Evolutionary conservation across 2,888 invertebrate genomes (phyloP), one percentile per base, ranked within the genome.

Genomic region (Pristionchus arcanus): DNA sequence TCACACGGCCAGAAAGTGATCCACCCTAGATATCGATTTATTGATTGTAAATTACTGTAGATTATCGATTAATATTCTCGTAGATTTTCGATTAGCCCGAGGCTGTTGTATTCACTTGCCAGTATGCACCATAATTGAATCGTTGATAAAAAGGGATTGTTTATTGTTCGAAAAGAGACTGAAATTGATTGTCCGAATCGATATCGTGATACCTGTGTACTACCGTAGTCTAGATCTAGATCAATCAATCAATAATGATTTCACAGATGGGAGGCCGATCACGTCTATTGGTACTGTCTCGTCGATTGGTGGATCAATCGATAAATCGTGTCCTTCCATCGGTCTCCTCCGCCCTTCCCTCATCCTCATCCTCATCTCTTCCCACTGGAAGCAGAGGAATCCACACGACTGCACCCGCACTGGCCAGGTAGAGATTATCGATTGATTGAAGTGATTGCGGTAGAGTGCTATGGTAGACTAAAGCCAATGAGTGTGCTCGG

Each of bases 1-100:
- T 95, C 99, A 99, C 96, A 93, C 92, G 25, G 94, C 94, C 37
- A 91, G 91, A 21, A 94, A 94, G 83, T 83, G 31, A 83, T 15
- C n/a, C 74, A 37, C 28, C 28, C 28, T 25, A 15, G 13, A n/a
- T 21, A 53, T 87, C 59, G 37, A 71, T 59, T 87, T 28, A 55
- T 74, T 19, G 15, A 66, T 68, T 87, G 31, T 34, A 59, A 11
- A 28, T 86, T 31, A 34, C 84, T 84, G 53, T 81, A 49, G 81
- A 49, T 81, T 28, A 53, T 87, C 53, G 31, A 63, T 49, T 86
- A 34, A n/a, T 49, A 37, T 34, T 34, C 59, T 63, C 7, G 86
- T 86, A 87, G 63, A 42, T 63, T 25, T 25, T 68, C 16, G 25
- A 37, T 68, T 68, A 68, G 16, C 31, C 28, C 68, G 63, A 63